Conservation (phyloP, 1,140 invertebrate species). For the Tetramorium alpestre region DNA sequence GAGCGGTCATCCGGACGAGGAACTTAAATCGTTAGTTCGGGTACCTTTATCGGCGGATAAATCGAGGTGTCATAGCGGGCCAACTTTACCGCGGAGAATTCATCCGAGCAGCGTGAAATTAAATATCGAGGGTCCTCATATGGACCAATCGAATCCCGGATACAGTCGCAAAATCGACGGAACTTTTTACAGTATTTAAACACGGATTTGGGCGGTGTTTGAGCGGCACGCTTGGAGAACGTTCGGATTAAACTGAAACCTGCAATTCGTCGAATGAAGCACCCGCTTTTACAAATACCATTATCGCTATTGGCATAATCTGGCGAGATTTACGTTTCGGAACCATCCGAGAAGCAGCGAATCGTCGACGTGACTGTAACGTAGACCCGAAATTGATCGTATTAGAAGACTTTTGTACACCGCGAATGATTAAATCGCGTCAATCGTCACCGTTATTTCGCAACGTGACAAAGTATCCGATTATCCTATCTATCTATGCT, state of each 20-base stretch:
- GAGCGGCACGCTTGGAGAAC: conserved; percentile 48
- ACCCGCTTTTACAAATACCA: conserved; percentile 69
- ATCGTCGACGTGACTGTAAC: neutral
- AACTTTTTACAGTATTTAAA: conserved; percentile 83
- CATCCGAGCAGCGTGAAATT: conserved; percentile 84
- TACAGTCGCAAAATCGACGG: conserved; percentile 85
- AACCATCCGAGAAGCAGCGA: neutral
- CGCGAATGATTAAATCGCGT: neutral
- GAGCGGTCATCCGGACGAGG: conserved; percentile 36
- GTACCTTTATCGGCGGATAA: conserved; percentile 1
- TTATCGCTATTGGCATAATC: conserved; percentile 58
- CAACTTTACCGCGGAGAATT: conserved; percentile 74
- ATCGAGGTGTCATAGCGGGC: conserved; percentile 63
- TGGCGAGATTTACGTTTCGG: conserved; percentile 45
- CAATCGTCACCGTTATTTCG: conserved; percentile 24
- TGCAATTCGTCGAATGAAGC: conserved; percentile 68
- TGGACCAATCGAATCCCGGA: conserved; percentile 84
- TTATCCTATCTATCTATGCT: conserved; percentile 19
- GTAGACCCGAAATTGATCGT: neutral
- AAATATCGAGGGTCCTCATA: conserved; percentile 83
- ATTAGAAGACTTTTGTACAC: neutral
- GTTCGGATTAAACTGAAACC: conserved; percentile 59
- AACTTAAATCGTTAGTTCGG: conserved; percentile 29
- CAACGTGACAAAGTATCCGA: neutral
- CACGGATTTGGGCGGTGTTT: conserved; percentile 62